Percentiles rank a stretch among this genome's conserved stretches.
These are phyloP conservation scores for Desoria tigrina DNA, from an alignment of 2,888 invertebrate species.

Conservation along the genomic window DNA sequence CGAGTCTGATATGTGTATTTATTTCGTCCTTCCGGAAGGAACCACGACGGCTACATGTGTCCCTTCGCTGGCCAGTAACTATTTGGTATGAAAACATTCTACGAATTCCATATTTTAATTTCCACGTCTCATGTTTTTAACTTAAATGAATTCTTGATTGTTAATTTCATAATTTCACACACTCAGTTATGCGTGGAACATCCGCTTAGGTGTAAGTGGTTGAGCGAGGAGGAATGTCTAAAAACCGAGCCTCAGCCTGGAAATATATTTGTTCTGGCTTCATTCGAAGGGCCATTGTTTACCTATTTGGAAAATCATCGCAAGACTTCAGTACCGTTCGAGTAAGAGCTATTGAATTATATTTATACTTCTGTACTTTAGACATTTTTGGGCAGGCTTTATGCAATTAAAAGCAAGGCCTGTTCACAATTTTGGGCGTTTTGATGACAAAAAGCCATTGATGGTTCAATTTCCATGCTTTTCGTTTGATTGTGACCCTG, in stretches of 20 bases:
- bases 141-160: no score
- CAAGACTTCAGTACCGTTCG: slow-evolving; percentile 54
- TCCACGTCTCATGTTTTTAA: no score
- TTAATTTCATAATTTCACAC: no score
- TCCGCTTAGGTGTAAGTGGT: slow-evolving; percentile 66
- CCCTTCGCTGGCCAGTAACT: slow-evolving; percentile 24
- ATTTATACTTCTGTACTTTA: no score
- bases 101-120: slow-evolving; percentile 2
- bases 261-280: slow-evolving; percentile 76
- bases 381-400: no score
- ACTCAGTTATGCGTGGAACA: slow-evolving; percentile 60
- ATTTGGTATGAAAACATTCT: slow-evolving; percentile 34
- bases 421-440: no score
- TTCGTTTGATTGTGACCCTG: no score
- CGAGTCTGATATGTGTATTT: slow-evolving; percentile 26
- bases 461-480: no score
- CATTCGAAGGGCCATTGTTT: slow-evolving; percentile 74
- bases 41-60: slow-evolving; percentile 26
- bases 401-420: no score
- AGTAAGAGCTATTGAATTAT: slow-evolving; percentile 51
- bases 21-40: slow-evolving; percentile 46
- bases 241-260: slow-evolving; percentile 64
- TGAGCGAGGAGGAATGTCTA: slow-evolving; percentile 65
- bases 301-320: slow-evolving; percentile 57
- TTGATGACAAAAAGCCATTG: no score